Conservation (phyloP, 2,113 vertebrate genomes). For the Syngnathoides biaculeatus region DNA sequence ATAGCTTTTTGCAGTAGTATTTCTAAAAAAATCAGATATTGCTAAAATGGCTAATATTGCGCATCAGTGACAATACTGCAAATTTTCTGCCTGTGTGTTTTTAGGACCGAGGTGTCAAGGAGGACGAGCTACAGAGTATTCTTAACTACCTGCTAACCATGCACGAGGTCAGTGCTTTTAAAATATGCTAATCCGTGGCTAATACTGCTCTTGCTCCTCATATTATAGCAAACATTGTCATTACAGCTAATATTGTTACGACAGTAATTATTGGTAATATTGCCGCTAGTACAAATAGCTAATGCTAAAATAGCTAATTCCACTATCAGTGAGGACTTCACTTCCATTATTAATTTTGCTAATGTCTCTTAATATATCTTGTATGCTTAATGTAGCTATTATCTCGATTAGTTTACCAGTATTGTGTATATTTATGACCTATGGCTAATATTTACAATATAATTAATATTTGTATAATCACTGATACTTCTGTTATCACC, state of each 20-base stretch:
- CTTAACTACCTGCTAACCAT: slow-evolving; percentile 97
- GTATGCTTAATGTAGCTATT: too few species aligned
- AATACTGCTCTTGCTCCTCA: not conserved
- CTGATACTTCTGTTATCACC: too few species aligned
- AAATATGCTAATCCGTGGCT: not conserved
- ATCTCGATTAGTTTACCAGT: too few species aligned
- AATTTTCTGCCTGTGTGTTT: slow-evolving; percentile 15
- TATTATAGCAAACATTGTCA: not conserved
- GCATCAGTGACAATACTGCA: not conserved
- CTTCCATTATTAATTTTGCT: too few species aligned
- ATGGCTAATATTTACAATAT: too few species aligned
- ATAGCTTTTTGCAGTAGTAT: slow-evolving; percentile 13
- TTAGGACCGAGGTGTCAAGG: slow-evolving; percentile 97
- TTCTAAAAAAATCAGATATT: too few species aligned
- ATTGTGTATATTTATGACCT: too few species aligned
- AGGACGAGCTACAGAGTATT: slow-evolving; percentile 98
- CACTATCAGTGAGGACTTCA: too few species aligned
- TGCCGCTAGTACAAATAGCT: not conserved
- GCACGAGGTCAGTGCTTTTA: slow-evolving; percentile 86
- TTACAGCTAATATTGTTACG: too few species aligned
- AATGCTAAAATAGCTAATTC: not conserved
- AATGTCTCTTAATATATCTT: too few species aligned
- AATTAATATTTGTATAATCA: too few species aligned
- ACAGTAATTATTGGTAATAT: too few species aligned
- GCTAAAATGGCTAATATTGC: not conserved